These are phyloP conservation scores for Sinopyrophorus schimmeli DNA, from an alignment of 2,888 invertebrate genomes.

Conservation along the genomic window DNA sequence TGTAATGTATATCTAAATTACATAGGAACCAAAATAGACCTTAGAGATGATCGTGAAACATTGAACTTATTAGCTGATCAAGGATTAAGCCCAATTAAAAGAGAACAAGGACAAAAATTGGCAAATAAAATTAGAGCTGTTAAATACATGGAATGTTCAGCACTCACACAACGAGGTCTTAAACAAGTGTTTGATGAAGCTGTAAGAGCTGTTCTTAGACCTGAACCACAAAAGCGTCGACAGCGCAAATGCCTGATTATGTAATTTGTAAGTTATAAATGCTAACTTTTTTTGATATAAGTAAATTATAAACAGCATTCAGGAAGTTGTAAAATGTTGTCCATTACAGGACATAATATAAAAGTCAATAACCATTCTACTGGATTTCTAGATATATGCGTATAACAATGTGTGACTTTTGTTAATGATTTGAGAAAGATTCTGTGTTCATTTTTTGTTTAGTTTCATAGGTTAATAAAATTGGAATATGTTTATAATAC, in stretches of 20 bases:
- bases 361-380: constrained; percentile 23
- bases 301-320: no score
- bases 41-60: constrained; percentile 97
- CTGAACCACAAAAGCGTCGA: constrained; percentile 93
- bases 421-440: no score
- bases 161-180: constrained; percentile 95
- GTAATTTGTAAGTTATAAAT: constrained; percentile 44
- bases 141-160: constrained; percentile 99
- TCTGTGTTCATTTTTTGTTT: no score
- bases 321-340: no score
- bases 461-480: no score
- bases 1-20: no score
- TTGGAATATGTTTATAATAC: no score
- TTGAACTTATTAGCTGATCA: constrained; percentile 88
- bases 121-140: constrained; percentile 98
- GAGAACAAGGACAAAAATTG: constrained; percentile 97
- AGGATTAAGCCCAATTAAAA: constrained; percentile 92
- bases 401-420: constrained; percentile 5
- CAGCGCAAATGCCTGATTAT: constrained; percentile 80
- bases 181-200: constrained; percentile 99
- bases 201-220: constrained; percentile 94
- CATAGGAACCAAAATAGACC: constrained; percentile 96
- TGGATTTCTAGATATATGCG: not conserved
- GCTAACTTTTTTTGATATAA: no score
- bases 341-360: constrained; percentile 19